Evolutionary conservation across 2,797 vertebrate genomes (phyloP), one percentile per base, ranked within the genome.

Genomic region (Rousettus madagascariensis): DNA sequence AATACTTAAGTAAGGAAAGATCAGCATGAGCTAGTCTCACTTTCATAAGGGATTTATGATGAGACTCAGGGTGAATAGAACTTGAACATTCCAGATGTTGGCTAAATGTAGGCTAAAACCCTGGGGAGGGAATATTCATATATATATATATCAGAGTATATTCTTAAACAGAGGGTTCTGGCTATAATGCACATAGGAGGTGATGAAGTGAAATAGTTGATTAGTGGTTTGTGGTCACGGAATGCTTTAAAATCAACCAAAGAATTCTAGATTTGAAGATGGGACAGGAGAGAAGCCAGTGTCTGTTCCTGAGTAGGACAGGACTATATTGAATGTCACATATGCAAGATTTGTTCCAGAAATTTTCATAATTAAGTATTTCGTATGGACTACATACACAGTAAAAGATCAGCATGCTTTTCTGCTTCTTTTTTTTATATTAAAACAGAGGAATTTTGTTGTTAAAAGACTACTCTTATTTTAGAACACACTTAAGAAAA

Each of bases 211-310:
- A 69, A 53, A 77, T 24, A 43, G 49, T 24, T 96, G 59, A 68
- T 57, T 30, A 38, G 53, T 63, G 20, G 4, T 65, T 24, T 93
- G 59, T 84, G 87, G 85, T 90, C 86, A 95, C 49, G 57, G 36
- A 84, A 90, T 10, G 33, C 85, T 90, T 90, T 94, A 90, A 95
- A 84, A 57, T 71, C 80, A 89, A 78, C 51, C 55, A 91, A 68
- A 75, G 59, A 75, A 89, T 68, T 86, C 51, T 78, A 61, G 69
- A 59, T 63, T 75, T 83, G n/a, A 91, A 36, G 59, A 63, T 19
- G 26, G 22, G 91, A 17, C 8, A 12, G 38, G 2, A 57, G 86
- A 72, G 55, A 38, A 95, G 36, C 20, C 46, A 83, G 10, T 77
- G 33, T 83, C 33, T 91, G 43, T 46, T 71, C 59, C 61, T n/a